Conservation (phyloP, 2,888 invertebrate species). For the Lepidochitona cinerea region DNA sequence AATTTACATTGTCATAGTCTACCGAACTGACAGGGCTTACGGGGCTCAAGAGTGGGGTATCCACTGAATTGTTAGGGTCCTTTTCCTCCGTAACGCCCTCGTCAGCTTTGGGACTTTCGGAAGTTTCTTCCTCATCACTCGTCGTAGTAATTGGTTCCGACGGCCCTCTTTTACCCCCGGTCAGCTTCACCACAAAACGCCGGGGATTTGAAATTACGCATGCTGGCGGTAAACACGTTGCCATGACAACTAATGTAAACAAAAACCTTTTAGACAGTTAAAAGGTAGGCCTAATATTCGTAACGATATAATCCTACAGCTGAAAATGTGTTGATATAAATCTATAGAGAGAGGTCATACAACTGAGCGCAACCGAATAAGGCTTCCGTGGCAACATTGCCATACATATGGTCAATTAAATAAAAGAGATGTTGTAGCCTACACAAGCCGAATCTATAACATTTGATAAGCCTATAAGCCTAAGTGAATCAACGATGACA, state of each 20-base stretch:
- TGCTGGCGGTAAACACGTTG: background rate
- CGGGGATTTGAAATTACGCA: background rate
- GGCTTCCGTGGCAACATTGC: too few relatives aligned
- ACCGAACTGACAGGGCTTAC: background rate
- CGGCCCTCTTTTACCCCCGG: slow-evolving; percentile 53
- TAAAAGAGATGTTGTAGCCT: too few relatives aligned
- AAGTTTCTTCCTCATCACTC: slow-evolving; percentile 50
- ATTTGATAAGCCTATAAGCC: too few relatives aligned
- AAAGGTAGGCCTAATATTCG: too few relatives aligned
- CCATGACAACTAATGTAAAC: background rate
- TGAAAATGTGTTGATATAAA: too few relatives aligned
- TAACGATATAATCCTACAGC: too few relatives aligned
- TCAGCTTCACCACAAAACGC: slow-evolving; percentile 31
- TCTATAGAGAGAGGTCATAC: too few relatives aligned
- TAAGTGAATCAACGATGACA: too few relatives aligned
- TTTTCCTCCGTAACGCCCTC: background rate
- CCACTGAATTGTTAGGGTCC: background rate
- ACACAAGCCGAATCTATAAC: too few relatives aligned
- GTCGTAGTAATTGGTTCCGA: slow-evolving; percentile 48
- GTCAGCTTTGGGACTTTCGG: background rate
- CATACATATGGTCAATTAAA: too few relatives aligned
- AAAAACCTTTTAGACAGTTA: too few relatives aligned
- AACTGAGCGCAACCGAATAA: too few relatives aligned
- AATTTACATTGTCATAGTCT: slow-evolving; percentile 62
- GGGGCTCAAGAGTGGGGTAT: background rate